Conservation (phyloP, 2,888 invertebrate species). For the Bombyx huttoni region DNA sequence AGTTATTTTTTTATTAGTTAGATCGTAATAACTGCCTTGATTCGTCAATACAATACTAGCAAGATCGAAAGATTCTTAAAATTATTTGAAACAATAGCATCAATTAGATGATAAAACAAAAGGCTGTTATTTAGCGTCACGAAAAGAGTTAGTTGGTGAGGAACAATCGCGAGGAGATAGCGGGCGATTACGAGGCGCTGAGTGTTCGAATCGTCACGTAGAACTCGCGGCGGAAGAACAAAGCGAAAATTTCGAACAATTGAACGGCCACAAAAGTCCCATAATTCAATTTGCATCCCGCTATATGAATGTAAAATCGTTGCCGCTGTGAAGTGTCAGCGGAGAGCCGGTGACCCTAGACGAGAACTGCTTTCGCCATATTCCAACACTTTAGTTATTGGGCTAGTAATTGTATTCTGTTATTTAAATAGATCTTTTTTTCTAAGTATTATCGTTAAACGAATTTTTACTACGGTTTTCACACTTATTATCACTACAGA, state of each 20-base stretch:
- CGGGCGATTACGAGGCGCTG: constrained; percentile 52
- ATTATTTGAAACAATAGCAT: constrained; percentile 57
- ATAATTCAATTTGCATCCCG: constrained; percentile 72
- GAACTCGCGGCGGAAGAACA: constrained; percentile 55
- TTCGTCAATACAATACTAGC: not conserved
- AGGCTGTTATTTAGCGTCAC: constrained; percentile 60
- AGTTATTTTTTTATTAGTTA: not conserved
- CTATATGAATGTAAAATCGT: constrained; percentile 62
- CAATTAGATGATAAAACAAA: constrained; percentile 66
- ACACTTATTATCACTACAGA: no score
- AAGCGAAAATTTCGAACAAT: constrained; percentile 59
- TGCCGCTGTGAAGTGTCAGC: constrained; percentile 39
- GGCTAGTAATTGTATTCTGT: constrained; percentile 36
- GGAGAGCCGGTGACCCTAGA: constrained; percentile 45
- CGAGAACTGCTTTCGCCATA: constrained; percentile 66
- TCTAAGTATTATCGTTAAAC: no score
- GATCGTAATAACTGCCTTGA: constrained; percentile 6
- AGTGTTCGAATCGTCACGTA: constrained; percentile 63
- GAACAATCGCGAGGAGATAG: constrained; percentile 51
- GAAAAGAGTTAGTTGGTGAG: constrained; percentile 42
- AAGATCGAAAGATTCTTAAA: constrained; percentile 30
- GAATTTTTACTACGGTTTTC: no score
- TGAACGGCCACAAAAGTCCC: constrained; percentile 64
- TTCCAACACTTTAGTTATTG: constrained; percentile 68
- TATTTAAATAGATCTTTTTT: no score